Conservation (phyloP, 2,888 invertebrate genomes). For the Campoletis raptor region DNA sequence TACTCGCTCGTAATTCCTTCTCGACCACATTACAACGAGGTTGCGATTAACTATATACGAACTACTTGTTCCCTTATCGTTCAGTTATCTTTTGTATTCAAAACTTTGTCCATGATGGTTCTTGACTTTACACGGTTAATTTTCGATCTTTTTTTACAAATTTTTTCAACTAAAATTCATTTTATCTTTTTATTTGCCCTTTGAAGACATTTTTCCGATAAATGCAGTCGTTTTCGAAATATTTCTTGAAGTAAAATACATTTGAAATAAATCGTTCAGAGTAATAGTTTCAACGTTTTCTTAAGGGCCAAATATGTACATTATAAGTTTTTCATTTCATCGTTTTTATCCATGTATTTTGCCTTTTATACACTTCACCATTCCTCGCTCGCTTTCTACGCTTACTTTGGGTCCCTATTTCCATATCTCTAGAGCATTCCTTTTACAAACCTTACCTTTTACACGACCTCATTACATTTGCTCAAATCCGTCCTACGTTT, state of each 20-base stretch:
- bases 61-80: neutral
- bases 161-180: neutral
- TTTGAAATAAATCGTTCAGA: neutral
- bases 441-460: conserved; percentile 30
- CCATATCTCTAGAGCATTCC: conserved; percentile 34
- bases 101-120: too few relatives aligned
- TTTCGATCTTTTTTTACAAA: too few relatives aligned
- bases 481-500: conserved; percentile 18
- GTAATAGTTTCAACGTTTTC: neutral
- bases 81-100: too few relatives aligned
- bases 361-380: neutral
- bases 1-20: neutral
- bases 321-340: neutral
- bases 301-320: neutral
- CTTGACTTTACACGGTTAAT: neutral
- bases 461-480: conserved; percentile 38
- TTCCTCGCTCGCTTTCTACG: conserved; percentile 2
- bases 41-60: neutral
- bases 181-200: neutral
- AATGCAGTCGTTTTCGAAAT: neutral
- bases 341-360: neutral
- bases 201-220: neutral
- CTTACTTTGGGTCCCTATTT: conserved; percentile 32
- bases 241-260: neutral
- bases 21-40: neutral